A percentile compares a stretch with the other conserved stretches of the same genome.
Evolutionary conservation across 1,140 invertebrate genomes (phyloP).

Genomic region (Bombus balteatus): DNA sequence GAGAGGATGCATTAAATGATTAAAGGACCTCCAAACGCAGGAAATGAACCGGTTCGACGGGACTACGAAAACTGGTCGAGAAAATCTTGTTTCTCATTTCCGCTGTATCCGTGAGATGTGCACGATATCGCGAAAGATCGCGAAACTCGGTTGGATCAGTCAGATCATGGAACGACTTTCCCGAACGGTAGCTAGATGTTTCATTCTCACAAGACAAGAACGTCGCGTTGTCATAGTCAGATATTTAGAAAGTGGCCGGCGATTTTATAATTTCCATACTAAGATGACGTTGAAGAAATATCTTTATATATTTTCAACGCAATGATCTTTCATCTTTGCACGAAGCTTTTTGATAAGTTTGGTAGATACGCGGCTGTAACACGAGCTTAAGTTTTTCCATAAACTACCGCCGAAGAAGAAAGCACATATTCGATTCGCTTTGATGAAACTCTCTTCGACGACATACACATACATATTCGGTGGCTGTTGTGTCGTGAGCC

Average conservation of each 20-base stretch:
- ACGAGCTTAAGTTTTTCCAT: not conserved
- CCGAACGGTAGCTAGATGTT: not conserved
- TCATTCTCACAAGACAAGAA: not conserved
- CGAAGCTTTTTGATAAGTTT: not conserved
- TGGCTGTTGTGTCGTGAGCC: not conserved
- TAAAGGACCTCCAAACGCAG: not conserved
- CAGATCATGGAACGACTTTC: constrained; percentile 22
- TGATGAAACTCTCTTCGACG: not conserved
- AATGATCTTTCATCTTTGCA: not conserved
- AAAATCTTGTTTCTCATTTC: not conserved
- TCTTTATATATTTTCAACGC: constrained; percentile 30
- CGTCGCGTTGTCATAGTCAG: not conserved
- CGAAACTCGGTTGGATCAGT: constrained; percentile 48
- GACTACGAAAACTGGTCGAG: not conserved
- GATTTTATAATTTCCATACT: constrained; percentile 45
- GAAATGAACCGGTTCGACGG: not conserved
- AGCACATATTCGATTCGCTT: not conserved
- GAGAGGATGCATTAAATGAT: not conserved
- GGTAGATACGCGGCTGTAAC: too few species aligned
- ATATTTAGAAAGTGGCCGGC: constrained; percentile 19
- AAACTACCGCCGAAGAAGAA: not conserved
- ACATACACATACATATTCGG: not conserved
- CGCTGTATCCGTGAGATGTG: not conserved
- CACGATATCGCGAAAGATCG: constrained; percentile 32
- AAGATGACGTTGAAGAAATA: not conserved